Percentiles rank a stretch among this genome's conserved stretches.
phyloP scores from a whole-genome alignment of 2,113 vertebrate species.

The Falco punctatus region DNA sequence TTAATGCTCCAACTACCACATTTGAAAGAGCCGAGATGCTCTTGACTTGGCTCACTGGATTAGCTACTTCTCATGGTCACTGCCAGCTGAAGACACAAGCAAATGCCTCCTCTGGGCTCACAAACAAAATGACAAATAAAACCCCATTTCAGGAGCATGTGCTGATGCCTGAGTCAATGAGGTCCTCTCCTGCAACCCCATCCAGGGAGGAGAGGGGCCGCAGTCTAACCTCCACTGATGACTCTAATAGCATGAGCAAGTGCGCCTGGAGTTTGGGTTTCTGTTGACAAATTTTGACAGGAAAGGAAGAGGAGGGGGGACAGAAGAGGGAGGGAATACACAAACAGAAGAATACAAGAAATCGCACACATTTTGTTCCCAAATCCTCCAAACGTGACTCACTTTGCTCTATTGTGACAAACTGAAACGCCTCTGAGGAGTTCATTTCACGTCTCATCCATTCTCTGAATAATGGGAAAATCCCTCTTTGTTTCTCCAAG shows the following conservation, averaged over 20 bases:
- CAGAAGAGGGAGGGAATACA: not conserved
- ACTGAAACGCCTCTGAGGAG: constrained; percentile 71
- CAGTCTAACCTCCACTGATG: not conserved
- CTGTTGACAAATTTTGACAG: not conserved
- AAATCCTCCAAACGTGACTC: constrained; percentile 60
- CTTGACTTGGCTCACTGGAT: not conserved
- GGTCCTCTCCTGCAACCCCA: not conserved
- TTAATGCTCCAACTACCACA: not conserved
- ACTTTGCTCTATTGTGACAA: constrained; percentile 71
- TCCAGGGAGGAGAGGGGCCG: not conserved
- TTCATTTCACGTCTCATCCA: constrained; percentile 77
- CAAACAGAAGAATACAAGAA: not conserved
- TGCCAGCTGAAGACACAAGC: not conserved
- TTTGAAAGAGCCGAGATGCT: not conserved
- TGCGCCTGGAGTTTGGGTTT: not conserved
- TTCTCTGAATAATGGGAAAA: constrained; percentile 76
- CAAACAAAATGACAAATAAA: not conserved
- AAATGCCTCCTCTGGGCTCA: not conserved
- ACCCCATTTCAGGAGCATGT: not conserved
- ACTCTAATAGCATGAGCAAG: not conserved
- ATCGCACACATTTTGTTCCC: not conserved
- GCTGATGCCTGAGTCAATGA: rapidly evolving
- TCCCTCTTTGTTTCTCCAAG: constrained; percentile 71
- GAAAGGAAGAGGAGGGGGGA: not conserved
- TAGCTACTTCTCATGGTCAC: not conserved